Conservation (phyloP, 2,888 invertebrate genomes). For the Acleris sparsana region DNA sequence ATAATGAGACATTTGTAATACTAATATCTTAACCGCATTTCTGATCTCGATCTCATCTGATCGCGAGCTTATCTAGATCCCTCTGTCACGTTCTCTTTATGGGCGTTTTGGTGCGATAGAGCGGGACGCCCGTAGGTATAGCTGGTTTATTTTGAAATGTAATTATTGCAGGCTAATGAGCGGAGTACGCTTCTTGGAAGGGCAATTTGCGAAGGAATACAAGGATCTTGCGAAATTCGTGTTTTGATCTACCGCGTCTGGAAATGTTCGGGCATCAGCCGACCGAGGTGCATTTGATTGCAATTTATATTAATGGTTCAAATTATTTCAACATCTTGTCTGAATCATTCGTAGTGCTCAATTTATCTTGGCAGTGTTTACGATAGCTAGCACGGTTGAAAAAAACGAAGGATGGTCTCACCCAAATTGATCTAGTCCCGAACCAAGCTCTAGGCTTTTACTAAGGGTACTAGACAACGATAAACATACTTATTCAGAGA, state of each 20-base stretch:
- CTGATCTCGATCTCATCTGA: constrained; percentile 73
- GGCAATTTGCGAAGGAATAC: constrained; percentile 55
- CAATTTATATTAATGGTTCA: constrained; percentile 4
- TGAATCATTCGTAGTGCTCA: constrained; percentile 3
- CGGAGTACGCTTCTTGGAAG: constrained; percentile 56
- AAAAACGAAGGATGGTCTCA: too few relatives aligned
- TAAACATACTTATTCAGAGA: too few relatives aligned
- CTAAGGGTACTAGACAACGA: too few relatives aligned
- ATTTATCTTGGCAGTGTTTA: neutral
- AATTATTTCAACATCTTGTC: constrained; percentile 13
- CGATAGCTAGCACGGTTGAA: neutral
- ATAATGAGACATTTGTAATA: constrained; percentile 69
- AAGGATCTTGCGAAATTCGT: constrained; percentile 23
- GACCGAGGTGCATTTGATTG: neutral
- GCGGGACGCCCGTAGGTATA: constrained; percentile 54
- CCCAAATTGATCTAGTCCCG: too few relatives aligned
- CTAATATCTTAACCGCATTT: constrained; percentile 64
- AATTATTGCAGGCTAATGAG: constrained; percentile 70
- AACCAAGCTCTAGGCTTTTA: too few relatives aligned
- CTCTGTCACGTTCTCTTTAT: constrained; percentile 62
- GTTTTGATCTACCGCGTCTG: constrained; percentile 43
- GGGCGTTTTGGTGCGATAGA: constrained; percentile 47
- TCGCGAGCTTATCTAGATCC: constrained; percentile 65
- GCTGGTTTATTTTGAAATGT: constrained; percentile 59
- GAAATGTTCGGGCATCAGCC: constrained; percentile 41